Conservation (phyloP, 2,797 vertebrate species). For the Toxotes lorentzi region DNA sequence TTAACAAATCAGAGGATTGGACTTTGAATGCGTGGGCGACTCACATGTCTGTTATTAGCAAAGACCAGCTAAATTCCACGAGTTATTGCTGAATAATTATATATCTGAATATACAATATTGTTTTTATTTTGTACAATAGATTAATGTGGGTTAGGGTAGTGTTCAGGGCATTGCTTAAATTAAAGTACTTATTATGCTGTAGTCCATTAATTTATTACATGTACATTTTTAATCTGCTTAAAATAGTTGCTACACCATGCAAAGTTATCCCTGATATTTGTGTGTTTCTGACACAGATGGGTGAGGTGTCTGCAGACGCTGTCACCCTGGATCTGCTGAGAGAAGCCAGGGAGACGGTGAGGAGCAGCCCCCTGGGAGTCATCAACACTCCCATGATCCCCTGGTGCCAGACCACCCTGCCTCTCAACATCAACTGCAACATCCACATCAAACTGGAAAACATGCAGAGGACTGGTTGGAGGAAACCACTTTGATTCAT, state of each 20-base stretch:
- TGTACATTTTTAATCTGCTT: not conserved
- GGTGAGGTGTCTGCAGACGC: constrained; percentile 61
- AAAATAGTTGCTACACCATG: not conserved
- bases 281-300: constrained; percentile 69
- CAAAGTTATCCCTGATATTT: not conserved
- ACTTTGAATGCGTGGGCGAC: too few relatives aligned
- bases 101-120: not conserved
- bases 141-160: not conserved
- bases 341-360: constrained; percentile 79
- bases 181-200: not conserved
- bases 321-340: constrained; percentile 79
- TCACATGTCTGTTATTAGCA: not conserved
- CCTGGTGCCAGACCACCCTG: constrained; percentile 81
- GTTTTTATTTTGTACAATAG: not conserved
- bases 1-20: not conserved
- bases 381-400: constrained; percentile 84
- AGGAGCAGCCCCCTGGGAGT: constrained; percentile 83
- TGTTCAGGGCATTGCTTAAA: not conserved
- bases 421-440: constrained; percentile 66
- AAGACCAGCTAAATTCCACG: rapidly evolving
- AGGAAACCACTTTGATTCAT: not conserved
- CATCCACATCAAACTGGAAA: constrained; percentile 85
- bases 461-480: constrained; percentile 86
- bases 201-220: not conserved
- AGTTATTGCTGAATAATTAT: not conserved